Evolutionary conservation across 2,888 invertebrate genomes (phyloP), one percentile per base, ranked within the genome.

Genomic region (Lordiphosa andalusiaca): DNA sequence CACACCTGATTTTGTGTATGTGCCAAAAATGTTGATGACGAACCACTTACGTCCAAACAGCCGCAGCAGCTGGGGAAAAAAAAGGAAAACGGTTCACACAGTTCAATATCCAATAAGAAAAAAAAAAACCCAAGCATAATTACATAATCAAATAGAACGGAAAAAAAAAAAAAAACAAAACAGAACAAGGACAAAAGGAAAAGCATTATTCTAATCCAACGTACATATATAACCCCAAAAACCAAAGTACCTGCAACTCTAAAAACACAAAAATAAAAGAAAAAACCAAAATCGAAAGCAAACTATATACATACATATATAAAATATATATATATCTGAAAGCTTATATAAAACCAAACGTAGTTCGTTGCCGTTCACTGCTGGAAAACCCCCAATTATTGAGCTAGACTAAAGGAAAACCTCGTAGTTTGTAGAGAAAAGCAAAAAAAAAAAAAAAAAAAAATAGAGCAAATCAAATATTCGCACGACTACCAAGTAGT

Each of bases 71-170:
- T 59, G 47, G 58, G 48, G 53, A 69, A 63, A 58, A 63, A 58
- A 53, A 41, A 58, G 46, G 52, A 68, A 68, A 61, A 46, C 71
- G 81, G 64, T 71, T 52, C 54, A 67, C 58, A 54, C 63, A 69
- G 86, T 80, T 82, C 73, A 83, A 86, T 84, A 81, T 75, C 73
- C 82, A 77, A 86, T 85, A 85, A 81, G 80, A 86, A 86, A 86
- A 85, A 81, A 78, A 86, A 86, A 86, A 86, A 86, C 76, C 82
- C 76, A 57, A 71, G 81, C 82, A 82, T 86, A 87, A 88, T 87
- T 87, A 87, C 87, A 87, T 87, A 87, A 87, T 86, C 86, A 86
- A 85, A 86, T 87, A 84, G 61, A 73, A 84, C 67, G 53, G 71
- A 49, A 56, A 19, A 19, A 3, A 19, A 19, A 19, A 2, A 51